Base-by-base conservation (phyloP, 2,113 vertebrate species). In the Lophotis ruficrista region DNA sequence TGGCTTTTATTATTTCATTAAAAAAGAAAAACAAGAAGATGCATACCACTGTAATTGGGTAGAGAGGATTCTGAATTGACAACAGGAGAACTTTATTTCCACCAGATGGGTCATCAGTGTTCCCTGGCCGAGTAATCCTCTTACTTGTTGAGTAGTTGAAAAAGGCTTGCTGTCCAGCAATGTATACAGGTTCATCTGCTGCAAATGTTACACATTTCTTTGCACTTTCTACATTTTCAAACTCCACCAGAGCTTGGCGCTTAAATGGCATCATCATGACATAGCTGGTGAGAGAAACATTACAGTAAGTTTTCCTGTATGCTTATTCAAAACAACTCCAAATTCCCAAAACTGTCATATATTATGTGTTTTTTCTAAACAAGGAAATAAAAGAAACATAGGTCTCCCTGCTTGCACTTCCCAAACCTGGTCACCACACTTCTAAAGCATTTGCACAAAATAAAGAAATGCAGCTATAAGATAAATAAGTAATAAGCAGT, bases 211-310 rank as follows among this genome's bases (percentile, higher is more conserved):
- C 99, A 10, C 99, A 99, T 57, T 98, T 98, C 97, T 99, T 99
- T 2, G 99, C 98, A 51, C 98, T 99, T 88, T 99, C 98, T 71
- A 99, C 91, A 2, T 98, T 98, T 93, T 99, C 99, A 87, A 99
- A 99, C 97, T 99, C 99, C 96, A 99, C 99, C 83, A 99, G 97
- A 38, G 99, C 99, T 97, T 99, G 99, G 4, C 98, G 98, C 93
- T 99, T 99, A 82, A 99, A 99, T 4, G 99, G 99, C 99, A 99
- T 99, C 99, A 99, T 99, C 99, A 99, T 99, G 84, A 99, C 99
- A 43, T 99, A 99, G 91, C 99, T 99, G 97, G 28, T 1, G 22
- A 86, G 68, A 94, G 65, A 96, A 92, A 93, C 20, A 53, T 3
- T 33, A 58, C 15, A 37, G 50, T 48, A 7, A 93, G 48, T 24